Base-by-base conservation (phyloP, 2,797 vertebrate genomes). In the Tadarida brasiliensis region DNA sequence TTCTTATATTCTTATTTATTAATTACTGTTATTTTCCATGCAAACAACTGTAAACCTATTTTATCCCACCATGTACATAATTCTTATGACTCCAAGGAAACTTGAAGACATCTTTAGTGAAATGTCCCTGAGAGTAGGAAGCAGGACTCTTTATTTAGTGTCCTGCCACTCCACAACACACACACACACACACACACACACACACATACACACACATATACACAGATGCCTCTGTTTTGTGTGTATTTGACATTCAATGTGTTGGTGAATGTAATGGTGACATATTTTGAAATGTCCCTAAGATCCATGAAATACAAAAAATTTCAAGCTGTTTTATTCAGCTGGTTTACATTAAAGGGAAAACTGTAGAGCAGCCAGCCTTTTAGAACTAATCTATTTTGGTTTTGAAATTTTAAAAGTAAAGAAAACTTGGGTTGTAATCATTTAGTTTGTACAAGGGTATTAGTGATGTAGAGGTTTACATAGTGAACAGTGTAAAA, bases 401-500 rank as follows among this genome's bases (percentile, higher is more conserved):
- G 22, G 5, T 76, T 92, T 94, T 76, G 16, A 63, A 88, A n/a
- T 44, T 94, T 88, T 74, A 68, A 54, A 95, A 74, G 71, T 44
- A 44, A 95, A 77, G 47, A 15, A 91, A 95, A 90, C 47, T 63
- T 77, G 4, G n/a, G 44, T n/a, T 84, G 24, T 59, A 90, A 94
- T 73, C 30, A 91, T 73, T 14, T 67, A 84, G 44, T 88, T 84
- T 74, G 51, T 88, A 80, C 81, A 61, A 78, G 83, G 51, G 11
- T 63, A 51, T 90, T 59, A 68, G 14, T 30, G 44, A 80, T 2
- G 20, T 68, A 87, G 49, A 77, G 16, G 47, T 87, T 89, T 91
- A 47, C 14, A 8, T 56, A 73, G 15, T 77, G 30, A 73, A 63
- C 24, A 88, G 80, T 30, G 33, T 56, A 54, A 73, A 90, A 68